Evolutionary conservation across 2,113 vertebrate species (phyloP), one percentile per base, ranked within the genome.

Genomic region (Colossoma macropomum): DNA sequence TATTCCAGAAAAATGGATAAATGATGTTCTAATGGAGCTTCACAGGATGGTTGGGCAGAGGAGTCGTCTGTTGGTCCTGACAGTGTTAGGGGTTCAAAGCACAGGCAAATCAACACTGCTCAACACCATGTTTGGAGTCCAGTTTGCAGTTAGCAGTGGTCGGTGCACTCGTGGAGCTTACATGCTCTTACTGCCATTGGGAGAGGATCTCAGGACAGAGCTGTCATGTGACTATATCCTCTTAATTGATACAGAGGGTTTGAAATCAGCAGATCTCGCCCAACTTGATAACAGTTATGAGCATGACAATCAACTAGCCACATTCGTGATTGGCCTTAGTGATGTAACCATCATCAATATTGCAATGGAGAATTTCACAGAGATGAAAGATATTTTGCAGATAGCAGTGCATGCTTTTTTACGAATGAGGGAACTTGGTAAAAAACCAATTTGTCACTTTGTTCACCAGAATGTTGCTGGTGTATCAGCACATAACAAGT

Each of bases 81-180:
- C 90, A 0, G 91, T 93, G 60, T 76, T 93, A 68, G 92, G 92
- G 10, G 91, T 93, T 30, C 92, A 93, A 84, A 93, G 90, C 48
- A 81, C 83, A 19, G 90, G 92, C 23, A 93, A 96, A 76, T 96
- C 95, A 82, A 96, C 94, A 0, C 93, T 96, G 1, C 93, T 96
- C 32, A 96, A 96, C 88, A 95, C 94, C 77, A 96, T 96, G 95
- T 96, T 96, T 79, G 95, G 95, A 16, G 91, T 95, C 28, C 93
- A 94, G 82, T 96, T 96, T 82, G 86, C 93, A 19, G 92, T 95
- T 0, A 91, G 94, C 86, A 93, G 90, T 77, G 92, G 93, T 23
- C 88, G 90, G 34, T 92, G 94, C 38, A 94, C 94, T 1, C 92
- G 92, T 15, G 95, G 94, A 54, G 94, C 94, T 32, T 95, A 65